Conservation (phyloP, 2,113 vertebrate genomes). For the Crotalus helleri region DNA sequence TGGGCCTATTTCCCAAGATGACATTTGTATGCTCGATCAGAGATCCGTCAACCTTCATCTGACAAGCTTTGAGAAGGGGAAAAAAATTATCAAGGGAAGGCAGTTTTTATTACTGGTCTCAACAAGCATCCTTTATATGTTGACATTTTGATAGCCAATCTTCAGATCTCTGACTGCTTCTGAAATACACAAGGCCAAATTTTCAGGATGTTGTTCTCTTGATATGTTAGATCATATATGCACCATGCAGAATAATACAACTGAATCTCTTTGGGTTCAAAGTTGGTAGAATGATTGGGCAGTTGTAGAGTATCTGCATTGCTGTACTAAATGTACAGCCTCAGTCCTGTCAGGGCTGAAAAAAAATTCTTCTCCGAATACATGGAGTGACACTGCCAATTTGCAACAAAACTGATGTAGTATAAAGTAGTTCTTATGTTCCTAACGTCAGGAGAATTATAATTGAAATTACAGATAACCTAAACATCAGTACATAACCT, state of each 20-base stretch:
- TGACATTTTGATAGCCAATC: not conserved
- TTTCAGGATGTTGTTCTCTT: not conserved
- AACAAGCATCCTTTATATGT: not conserved
- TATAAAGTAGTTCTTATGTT: not conserved
- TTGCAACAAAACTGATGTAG: not conserved
- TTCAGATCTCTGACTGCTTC: not conserved
- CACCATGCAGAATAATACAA: not conserved
- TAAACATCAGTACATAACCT: not conserved
- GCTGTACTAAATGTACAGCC: not conserved
- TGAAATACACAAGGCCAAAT: not conserved
- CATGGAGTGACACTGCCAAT: not conserved
- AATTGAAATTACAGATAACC: not conserved
- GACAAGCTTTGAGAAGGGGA: not conserved
- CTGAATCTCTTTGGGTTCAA: not conserved
- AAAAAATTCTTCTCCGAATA: not conserved
- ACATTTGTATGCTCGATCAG: conserved; percentile 20
- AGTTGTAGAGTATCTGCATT: not conserved
- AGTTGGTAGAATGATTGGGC: not conserved
- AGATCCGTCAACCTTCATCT: conserved; percentile 26
- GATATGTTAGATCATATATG: not conserved
- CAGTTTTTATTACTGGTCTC: not conserved
- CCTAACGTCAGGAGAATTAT: not conserved
- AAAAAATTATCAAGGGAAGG: not conserved
- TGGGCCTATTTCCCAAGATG: conserved; percentile 24
- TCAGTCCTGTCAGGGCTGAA: not conserved